Evolutionary conservation across 2,113 vertebrate genomes (phyloP), one percentile per base, ranked within the genome.

Genomic region (Phodopus roborovskii): DNA sequence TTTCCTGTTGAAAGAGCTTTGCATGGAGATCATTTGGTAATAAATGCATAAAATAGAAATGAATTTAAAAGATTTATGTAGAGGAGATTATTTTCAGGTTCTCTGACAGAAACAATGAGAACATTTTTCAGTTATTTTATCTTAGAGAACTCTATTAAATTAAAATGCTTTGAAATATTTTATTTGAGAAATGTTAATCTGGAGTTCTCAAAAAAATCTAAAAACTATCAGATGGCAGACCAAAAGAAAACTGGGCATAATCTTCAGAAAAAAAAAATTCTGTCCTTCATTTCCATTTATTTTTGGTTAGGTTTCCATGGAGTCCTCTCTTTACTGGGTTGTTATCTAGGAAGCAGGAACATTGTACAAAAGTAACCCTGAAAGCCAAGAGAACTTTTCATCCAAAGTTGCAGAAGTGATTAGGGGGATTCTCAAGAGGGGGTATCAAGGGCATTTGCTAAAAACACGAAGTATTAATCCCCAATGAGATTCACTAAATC

Each of bases 291-390:
- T 97, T 95, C 90, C 68, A 86, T 79, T 95, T 97, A 97, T 97
- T 97, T 97, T 97, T 48, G 88, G 84, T 33, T 86, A 83, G 90
- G 95, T 97, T 97, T 96, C 95, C 97, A 96, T 97, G 94, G 94
- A 94, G 93, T 95, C 88, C 53, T 91, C 64, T 90, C 39, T 16
- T 96, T 90, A 86, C 78, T 17, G 36, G 64, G 24, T 92, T 93
- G 97, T 87, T 92, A 13, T 95, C 58, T 88, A 88, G 77, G 70
- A 90, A 75, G 26, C 79, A 90, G 30, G 84, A 96, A 91, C 82
- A 90, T 33, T 92, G 89, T 87, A 92, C 50, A 70, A 87, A 75
- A 77, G 56, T 36, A 77, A 94, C 20, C 1, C 53, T 95, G n/a
- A 90, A 39, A 85, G 33, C 26, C 62, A 81, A 75, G 1, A 10